phyloP scores from a whole-genome alignment of 1,140 invertebrate genomes.

The Latrodectus geometricus region DNA sequence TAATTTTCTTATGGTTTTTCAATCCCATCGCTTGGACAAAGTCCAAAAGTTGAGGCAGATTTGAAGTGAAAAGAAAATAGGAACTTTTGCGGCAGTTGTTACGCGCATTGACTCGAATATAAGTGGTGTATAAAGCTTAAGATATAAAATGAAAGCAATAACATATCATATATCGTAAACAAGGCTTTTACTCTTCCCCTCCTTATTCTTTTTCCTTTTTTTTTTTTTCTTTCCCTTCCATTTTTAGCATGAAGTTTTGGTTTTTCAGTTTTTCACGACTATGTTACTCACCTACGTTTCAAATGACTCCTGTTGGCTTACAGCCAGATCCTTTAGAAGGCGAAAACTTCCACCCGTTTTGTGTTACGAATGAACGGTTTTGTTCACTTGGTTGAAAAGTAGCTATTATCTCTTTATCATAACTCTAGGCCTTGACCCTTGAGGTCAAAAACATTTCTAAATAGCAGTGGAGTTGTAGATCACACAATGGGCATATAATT shows the following conservation, averaged over 20 bases:
- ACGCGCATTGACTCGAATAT: slow-evolving; percentile 35
- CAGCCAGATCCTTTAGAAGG: slow-evolving; percentile 19
- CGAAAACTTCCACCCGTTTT: slow-evolving; percentile 23
- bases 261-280: slow-evolving; percentile 24
- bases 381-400: slow-evolving; percentile 51
- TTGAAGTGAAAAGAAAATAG: slow-evolving; percentile 6
- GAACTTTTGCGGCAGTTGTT: slow-evolving; percentile 17
- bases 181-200: slow-evolving; percentile 28
- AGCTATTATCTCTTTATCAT: slow-evolving; percentile 52
- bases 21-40: slow-evolving; percentile 27
- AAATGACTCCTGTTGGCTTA: slow-evolving; percentile 50
- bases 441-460: slow-evolving; percentile 47
- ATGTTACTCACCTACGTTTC: slow-evolving; percentile 54
- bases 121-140: slow-evolving; percentile 43
- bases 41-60: slow-evolving; percentile 27
- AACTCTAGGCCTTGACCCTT: slow-evolving; percentile 14
- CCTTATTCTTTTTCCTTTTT: not conserved
- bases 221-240: not conserved
- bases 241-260: slow-evolving; percentile 2
- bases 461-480: slow-evolving; percentile 17
- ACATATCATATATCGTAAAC: slow-evolving; percentile 55
- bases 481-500: slow-evolving; percentile 47
- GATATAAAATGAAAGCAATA: slow-evolving; percentile 52
- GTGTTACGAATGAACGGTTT: slow-evolving; percentile 45
- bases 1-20: slow-evolving; percentile 42